phyloP scores from a whole-genome alignment of 2,888 invertebrate species.

The Lasius platythorax region DNA sequence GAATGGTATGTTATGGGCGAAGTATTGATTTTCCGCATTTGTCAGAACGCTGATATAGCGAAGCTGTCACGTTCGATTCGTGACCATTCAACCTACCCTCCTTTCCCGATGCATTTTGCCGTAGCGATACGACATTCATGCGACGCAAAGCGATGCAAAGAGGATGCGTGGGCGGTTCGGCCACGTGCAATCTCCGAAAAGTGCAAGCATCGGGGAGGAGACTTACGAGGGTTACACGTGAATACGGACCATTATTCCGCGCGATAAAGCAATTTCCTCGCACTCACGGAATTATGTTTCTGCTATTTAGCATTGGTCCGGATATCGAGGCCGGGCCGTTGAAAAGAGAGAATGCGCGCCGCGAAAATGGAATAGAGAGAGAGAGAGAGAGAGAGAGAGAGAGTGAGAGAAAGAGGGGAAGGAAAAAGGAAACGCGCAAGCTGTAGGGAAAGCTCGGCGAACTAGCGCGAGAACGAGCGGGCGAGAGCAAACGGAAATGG shows the following conservation, averaged over 20 bases:
- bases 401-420: neutral
- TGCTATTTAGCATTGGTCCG: constrained; percentile 82
- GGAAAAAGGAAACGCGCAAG: constrained; percentile 49
- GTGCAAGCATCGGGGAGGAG: constrained; percentile 76
- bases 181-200: constrained; percentile 80
- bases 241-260: constrained; percentile 84
- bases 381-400: constrained; percentile 15
- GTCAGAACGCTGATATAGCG: constrained; percentile 44
- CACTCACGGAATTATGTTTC: constrained; percentile 82
- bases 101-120: constrained; percentile 27
- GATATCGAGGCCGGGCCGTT: constrained; percentile 55
- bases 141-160: constrained; percentile 55
- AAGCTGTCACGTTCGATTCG: constrained; percentile 46
- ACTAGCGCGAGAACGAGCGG: constrained; percentile 56
- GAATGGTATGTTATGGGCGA: neutral
- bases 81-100: constrained; percentile 34
- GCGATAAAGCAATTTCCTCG: constrained; percentile 84
- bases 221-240: constrained; percentile 80
- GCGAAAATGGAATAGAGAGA: neutral
- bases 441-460: constrained; percentile 39
- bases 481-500: constrained; percentile 70
- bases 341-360: constrained; percentile 3
- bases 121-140: constrained; percentile 21
- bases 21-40: constrained; percentile 49
- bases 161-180: constrained; percentile 62